phyloP scores from a whole-genome alignment of 2,888 invertebrate species.

The Aspidapion aeneum region DNA sequence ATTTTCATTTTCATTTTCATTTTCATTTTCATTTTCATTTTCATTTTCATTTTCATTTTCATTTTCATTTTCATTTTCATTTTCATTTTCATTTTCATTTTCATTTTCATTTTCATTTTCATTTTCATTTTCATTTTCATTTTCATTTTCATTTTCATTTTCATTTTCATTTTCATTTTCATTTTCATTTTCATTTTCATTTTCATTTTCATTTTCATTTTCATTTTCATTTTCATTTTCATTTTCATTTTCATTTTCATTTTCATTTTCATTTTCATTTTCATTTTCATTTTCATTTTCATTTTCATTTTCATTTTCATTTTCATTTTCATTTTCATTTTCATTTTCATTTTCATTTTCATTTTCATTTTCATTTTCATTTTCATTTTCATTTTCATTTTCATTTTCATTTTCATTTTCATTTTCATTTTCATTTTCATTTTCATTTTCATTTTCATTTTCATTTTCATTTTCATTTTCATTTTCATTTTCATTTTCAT shows the following conservation, averaged over 20 bases:
- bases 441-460: background rate
- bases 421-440: no score
- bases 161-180: background rate
- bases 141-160: background rate
- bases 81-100: background rate
- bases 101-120: background rate
- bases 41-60: background rate
- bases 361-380: no score
- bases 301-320: background rate
- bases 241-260: background rate
- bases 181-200: background rate
- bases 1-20: background rate
- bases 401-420: no score
- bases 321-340: background rate
- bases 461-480: background rate
- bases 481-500: background rate
- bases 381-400: no score
- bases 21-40: background rate
- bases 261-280: background rate
- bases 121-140: background rate
- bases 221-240: background rate
- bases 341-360: no score
- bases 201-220: background rate
- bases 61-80: background rate
- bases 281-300: background rate